A percentile compares a stretch with the other conserved stretches of the same genome.
These are phyloP conservation scores for Drosophila sturtevanti DNA, from an alignment of 1,140 invertebrate species.

Conservation along the genomic window DNA sequence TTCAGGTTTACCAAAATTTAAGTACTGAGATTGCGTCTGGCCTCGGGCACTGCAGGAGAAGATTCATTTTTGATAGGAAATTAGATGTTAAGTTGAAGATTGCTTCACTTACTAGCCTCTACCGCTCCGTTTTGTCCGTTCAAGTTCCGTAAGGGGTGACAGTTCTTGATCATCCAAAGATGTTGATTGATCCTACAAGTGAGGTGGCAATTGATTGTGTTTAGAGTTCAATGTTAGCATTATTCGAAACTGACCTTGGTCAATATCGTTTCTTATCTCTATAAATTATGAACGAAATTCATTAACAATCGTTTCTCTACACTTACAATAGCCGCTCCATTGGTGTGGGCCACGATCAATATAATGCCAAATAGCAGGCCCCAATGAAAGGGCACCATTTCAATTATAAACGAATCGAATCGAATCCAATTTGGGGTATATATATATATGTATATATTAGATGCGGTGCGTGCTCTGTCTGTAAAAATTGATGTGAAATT, in stretches of 20 bases:
- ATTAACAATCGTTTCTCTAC: slow-evolving; percentile 47
- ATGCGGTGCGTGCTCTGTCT: no score
- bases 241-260: slow-evolving; percentile 71
- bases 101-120: slow-evolving; percentile 75
- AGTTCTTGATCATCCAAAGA: slow-evolving; percentile 40
- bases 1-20: slow-evolving; percentile 86
- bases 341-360: slow-evolving; percentile 59
- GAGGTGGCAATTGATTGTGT: slow-evolving; percentile 3
- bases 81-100: no score
- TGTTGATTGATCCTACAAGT: slow-evolving; percentile 50
- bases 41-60: slow-evolving; percentile 83
- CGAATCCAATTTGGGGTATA: no score
- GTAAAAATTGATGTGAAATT: slow-evolving; percentile 20
- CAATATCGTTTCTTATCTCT: slow-evolving; percentile 64
- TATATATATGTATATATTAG: no score
- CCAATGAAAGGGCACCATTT: slow-evolving; percentile 80
- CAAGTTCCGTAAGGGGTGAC: slow-evolving; percentile 35
- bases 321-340: slow-evolving; percentile 81
- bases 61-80: not conserved
- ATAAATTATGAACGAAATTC: slow-evolving; percentile 40
- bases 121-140: slow-evolving; percentile 68
- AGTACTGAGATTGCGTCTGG: slow-evolving; percentile 92
- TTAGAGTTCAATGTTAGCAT: slow-evolving; percentile 58
- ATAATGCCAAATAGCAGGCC: slow-evolving; percentile 68
- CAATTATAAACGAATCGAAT: slow-evolving; percentile 47